Evolutionary conservation across 2,888 invertebrate genomes (phyloP).

Genomic region (Anthophora plumipes): DNA sequence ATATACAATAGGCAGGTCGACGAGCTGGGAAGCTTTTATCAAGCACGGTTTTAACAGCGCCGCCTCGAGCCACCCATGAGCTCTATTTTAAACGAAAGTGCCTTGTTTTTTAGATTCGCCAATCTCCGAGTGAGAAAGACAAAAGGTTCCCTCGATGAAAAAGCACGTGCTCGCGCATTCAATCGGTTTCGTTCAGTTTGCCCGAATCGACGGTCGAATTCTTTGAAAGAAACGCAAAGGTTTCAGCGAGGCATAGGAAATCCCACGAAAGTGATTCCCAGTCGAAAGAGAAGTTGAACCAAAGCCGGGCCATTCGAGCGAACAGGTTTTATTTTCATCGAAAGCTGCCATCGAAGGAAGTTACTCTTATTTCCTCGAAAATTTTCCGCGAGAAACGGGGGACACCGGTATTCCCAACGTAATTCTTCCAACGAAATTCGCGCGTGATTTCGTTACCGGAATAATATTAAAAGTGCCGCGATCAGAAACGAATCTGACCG

Average conservation of each 20-base stretch:
- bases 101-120: slow-evolving; percentile 15
- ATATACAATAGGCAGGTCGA: neutral
- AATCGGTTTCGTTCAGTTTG: too few relatives aligned
- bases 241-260: too few relatives aligned
- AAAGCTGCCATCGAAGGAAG: too few relatives aligned
- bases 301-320: neutral
- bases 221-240: too few relatives aligned
- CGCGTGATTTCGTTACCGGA: neutral
- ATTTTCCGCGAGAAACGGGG: too few relatives aligned
- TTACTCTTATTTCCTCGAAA: slow-evolving; percentile 7
- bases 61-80: neutral
- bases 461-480: too few relatives aligned
- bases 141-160: too few relatives aligned
- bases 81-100: slow-evolving; percentile 11
- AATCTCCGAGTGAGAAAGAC: neutral
- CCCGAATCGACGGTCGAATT: too few relatives aligned
- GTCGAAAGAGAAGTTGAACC: neutral
- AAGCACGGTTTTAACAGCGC: neutral
- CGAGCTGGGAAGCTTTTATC: neutral
- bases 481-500: too few relatives aligned
- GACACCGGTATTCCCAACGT: too few relatives aligned
- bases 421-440: neutral
- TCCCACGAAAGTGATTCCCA: neutral
- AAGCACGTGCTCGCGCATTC: too few relatives aligned
- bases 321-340: slow-evolving; percentile 29